Percentiles rank a stretch among this genome's conserved stretches.
phyloP scores from a whole-genome alignment of 2,797 vertebrate genomes.

The Rhinogobio ventralis region DNA sequence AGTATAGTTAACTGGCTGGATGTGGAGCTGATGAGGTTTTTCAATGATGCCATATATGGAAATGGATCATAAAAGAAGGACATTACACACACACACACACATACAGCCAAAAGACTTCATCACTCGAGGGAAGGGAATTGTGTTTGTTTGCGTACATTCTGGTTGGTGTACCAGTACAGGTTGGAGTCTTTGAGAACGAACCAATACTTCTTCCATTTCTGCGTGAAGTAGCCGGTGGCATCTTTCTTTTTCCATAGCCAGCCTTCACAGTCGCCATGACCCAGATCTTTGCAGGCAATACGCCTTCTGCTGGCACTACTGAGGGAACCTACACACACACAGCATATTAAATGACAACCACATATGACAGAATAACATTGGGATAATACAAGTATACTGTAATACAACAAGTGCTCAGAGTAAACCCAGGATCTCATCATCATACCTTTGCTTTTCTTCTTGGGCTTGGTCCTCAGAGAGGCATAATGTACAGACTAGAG shows the following conservation, averaged over 20 bases:
- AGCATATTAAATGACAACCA: slow-evolving; percentile 16
- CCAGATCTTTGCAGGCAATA: slow-evolving; percentile 83
- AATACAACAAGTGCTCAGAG: not conserved
- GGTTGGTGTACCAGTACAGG: slow-evolving; percentile 87
- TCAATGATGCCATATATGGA: not conserved
- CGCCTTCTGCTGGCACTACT: slow-evolving; percentile 79
- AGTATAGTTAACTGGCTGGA: not conserved
- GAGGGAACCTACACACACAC: slow-evolving; percentile 69
- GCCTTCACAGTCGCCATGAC: slow-evolving; percentile 82
- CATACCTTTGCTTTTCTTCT: slow-evolving; percentile 84
- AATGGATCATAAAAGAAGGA: not conserved
- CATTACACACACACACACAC: not conserved
- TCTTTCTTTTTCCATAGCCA: slow-evolving; percentile 87
- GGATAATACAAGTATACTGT: not conserved
- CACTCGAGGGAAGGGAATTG: not conserved
- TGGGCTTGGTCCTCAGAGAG: slow-evolving; percentile 83
- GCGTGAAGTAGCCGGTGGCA: slow-evolving; percentile 82
- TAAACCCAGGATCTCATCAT: not conserved
- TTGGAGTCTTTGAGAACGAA: slow-evolving; percentile 85
- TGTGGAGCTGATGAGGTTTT: not conserved
- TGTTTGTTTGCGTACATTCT: slow-evolving; percentile 78
- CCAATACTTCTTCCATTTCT: slow-evolving; percentile 88
- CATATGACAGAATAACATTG: not conserved
- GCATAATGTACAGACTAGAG: slow-evolving; percentile 82
- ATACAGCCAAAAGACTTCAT: not conserved